A percentile compares a stretch with the other conserved stretches of the same genome.
These are phyloP conservation scores for Oreotragus oreotragus DNA, from an alignment of 2,113 vertebrate species.

Conservation along the genomic window DNA sequence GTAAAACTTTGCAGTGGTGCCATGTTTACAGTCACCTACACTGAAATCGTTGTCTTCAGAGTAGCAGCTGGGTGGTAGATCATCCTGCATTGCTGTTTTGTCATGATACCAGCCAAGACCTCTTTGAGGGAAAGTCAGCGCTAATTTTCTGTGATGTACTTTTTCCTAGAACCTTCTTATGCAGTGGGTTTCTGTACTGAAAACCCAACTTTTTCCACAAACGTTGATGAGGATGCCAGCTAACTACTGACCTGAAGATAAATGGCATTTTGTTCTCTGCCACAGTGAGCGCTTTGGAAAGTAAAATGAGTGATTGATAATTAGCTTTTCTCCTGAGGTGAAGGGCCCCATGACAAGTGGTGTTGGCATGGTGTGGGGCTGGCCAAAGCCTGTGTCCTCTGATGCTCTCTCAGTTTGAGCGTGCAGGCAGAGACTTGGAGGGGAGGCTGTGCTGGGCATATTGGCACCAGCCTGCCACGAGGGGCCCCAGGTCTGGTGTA, in stretches of 20 bases:
- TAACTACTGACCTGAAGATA: neutral
- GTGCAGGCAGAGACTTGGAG: neutral
- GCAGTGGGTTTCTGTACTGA: neutral
- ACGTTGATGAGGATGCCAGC: neutral
- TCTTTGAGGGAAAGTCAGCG: neutral
- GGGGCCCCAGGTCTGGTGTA: neutral
- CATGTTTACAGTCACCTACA: neutral
- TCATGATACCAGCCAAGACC: neutral
- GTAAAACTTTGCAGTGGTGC: neutral
- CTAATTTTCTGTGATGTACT: neutral
- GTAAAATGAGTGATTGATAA: neutral
- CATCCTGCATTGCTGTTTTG: neutral
- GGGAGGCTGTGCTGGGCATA: neutral
- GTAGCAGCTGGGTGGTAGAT: no score
- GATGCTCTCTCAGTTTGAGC: neutral
- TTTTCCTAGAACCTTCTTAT: neutral
- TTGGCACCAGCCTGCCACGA: neutral
- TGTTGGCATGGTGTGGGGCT: neutral
- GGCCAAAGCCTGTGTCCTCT: neutral
- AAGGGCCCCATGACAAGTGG: neutral
- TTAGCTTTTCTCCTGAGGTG: neutral
- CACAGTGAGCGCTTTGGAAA: neutral
- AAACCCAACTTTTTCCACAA: neutral
- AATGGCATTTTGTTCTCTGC: neutral
- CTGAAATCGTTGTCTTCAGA: neutral